A percentile compares a stretch with the other conserved stretches of the same genome.
Evolutionary conservation across 2,113 vertebrate genomes (phyloP).

Genomic region (Isurus oxyrinchus): DNA sequence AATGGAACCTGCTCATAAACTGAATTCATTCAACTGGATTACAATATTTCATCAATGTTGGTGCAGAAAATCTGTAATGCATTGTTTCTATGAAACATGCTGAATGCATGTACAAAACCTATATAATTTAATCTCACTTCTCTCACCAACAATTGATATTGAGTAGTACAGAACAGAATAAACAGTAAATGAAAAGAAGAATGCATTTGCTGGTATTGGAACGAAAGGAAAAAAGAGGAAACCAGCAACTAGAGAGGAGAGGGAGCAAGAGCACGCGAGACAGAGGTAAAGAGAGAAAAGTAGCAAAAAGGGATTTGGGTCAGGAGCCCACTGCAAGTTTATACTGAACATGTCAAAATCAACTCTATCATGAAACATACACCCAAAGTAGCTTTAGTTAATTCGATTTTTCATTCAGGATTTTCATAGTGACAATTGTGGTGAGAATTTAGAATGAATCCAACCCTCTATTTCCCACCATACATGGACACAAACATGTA

Average conservation of each 20-base stretch:
- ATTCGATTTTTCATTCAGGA: background rate
- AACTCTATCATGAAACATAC: background rate
- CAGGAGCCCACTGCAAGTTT: background rate
- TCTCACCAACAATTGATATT: background rate
- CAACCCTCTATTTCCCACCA: background rate
- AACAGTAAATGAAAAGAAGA: background rate
- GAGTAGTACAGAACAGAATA: background rate
- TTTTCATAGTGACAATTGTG: background rate
- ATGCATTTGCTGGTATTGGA: background rate
- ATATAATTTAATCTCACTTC: background rate
- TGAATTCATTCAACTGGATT: background rate
- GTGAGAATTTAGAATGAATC: background rate
- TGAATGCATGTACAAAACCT: background rate
- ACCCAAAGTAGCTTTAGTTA: background rate
- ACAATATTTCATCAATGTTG: background rate
- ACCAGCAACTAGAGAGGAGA: background rate
- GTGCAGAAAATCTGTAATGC: background rate
- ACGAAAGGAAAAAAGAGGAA: background rate
- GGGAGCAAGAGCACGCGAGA: background rate
- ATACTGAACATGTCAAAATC: background rate
- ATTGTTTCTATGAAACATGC: constrained; percentile 8
- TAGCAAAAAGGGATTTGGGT: background rate
- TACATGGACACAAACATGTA: background rate
- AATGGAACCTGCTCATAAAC: background rate
- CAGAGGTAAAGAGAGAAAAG: background rate